Evolutionary conservation across 1,140 invertebrate genomes (phyloP), one percentile per base, ranked within the genome.

Genomic region (Carposina sasakii): DNA sequence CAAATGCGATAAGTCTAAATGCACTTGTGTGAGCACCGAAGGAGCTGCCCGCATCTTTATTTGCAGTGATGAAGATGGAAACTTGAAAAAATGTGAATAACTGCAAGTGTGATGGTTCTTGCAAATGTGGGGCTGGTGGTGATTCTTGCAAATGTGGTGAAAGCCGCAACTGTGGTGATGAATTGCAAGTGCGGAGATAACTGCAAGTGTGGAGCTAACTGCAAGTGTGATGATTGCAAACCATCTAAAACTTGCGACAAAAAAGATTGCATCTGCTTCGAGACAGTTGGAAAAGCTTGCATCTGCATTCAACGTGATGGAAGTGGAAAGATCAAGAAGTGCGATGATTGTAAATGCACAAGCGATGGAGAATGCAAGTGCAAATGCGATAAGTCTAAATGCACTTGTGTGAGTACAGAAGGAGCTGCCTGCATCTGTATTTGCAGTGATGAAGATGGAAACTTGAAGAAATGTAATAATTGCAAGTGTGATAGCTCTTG

Each of bases 1-100:
- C n/a, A 49, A 56, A 31, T 62, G 60, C 23, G 36, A 42, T 24
- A 64, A 67, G n/a, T 17, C 43, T 23, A 48, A 30, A 13, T 74
- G 66, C 31, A 36, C 55, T 9, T 67, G 68, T 36, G 52, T 67
- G 15, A 28, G 20, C 16, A 68, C 64, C 8, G 31, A 44, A 9
- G 70, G 61, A 23, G 52, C 61, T 13, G 16, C 48, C 16, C 63
- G 57, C 20, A 21, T 70, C 39, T 67, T 63, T 23, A 31, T 67
- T 8, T 61, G 55, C 31, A 13, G 56, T 6, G 52, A 71, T 40
- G 48, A 28, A 0, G 51, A 63, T 12, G 61, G 57, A 0, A 54
- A 63, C 2, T 54, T 68, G 17, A 34, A 56, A 0, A 42, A 20
- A 3, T 64, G 67, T 17, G 44, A 67, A 20, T 3, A 60, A 63